Conservation (phyloP, 53 echinoderm and acorn worm species). For the Apostichopus leukothele region DNA sequence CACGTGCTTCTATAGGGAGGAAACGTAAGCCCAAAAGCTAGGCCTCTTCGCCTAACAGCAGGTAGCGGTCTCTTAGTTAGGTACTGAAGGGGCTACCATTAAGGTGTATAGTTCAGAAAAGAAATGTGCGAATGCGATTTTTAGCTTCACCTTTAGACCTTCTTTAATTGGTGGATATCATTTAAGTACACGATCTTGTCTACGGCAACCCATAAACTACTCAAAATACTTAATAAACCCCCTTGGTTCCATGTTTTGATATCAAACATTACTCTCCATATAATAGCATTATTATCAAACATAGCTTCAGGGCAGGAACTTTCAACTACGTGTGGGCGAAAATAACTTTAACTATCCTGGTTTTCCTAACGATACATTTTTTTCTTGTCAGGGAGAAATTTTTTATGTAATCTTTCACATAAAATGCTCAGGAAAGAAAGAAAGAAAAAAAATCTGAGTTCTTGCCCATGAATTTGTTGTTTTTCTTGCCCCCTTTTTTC, state of each 20-base stretch:
- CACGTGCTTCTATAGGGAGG: neutral
- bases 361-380: too few relatives aligned
- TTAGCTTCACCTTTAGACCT: slow-evolving; percentile 2
- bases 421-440: too few relatives aligned
- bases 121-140: neutral
- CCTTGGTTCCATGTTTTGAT: neutral
- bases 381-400: too few relatives aligned
- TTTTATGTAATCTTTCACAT: too few relatives aligned
- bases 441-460: too few relatives aligned
- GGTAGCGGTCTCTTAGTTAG: neutral
- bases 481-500: too few relatives aligned
- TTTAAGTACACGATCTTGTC: neutral
- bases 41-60: slow-evolving; percentile 18
- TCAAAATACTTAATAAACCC: too few relatives aligned
- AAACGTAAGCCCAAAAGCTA: slow-evolving; percentile 8
- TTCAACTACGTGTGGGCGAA: neutral
- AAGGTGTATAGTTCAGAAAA: neutral
- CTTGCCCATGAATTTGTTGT: too few relatives aligned
- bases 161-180: neutral
- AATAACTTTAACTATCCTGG: too few relatives aligned
- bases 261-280: neutral
- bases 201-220: neutral
- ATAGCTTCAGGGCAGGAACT: neutral
- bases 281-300: neutral
- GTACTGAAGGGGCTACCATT: neutral